Percentiles rank a stretch among this genome's conserved stretches.
Evolutionary conservation across 2,888 invertebrate species (phyloP).

Genomic region (Scaptodrosophila latifasciaeformis): DNA sequence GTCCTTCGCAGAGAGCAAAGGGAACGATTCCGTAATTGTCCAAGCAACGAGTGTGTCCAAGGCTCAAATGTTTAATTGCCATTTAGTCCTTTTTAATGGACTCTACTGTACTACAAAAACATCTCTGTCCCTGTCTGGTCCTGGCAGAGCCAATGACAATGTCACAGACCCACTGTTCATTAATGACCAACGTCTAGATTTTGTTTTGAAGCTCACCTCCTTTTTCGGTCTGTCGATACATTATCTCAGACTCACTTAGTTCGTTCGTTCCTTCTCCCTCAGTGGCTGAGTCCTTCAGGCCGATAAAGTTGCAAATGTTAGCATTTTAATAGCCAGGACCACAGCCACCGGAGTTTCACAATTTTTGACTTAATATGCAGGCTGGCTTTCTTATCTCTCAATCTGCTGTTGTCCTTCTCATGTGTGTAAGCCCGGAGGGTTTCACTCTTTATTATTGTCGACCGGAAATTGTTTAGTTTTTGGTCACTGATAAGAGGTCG

Average conservation of each 20-base stretch:
- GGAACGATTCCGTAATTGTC: constrained; percentile 59
- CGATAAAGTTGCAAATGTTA: constrained; percentile 69
- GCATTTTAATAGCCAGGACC: constrained; percentile 58
- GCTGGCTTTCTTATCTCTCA: constrained; percentile 27
- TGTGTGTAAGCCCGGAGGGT: not conserved
- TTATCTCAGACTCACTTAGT: constrained; percentile 32
- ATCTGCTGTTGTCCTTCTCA: constrained; percentile 27
- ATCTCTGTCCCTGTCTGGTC: constrained; percentile 5
- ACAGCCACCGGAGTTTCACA: constrained; percentile 33
- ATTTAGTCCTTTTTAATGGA: constrained; percentile 72
- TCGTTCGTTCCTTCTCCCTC: constrained; percentile 6
- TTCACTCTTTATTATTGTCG: no score
- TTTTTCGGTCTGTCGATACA: constrained; percentile 54
- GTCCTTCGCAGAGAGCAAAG: constrained; percentile 59
- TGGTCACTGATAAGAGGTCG: constrained; percentile 49
- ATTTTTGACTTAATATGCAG: constrained; percentile 59
- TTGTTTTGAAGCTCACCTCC: constrained; percentile 46
- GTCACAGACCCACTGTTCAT: constrained; percentile 45
- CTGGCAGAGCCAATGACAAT: constrained; percentile 8
- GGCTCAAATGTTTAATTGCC: constrained; percentile 70
- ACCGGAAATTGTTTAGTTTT: constrained; percentile 58
- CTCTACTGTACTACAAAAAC: constrained; percentile 36
- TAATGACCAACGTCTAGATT: constrained; percentile 63
- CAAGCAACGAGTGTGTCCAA: constrained; percentile 2
- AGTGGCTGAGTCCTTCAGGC: constrained; percentile 1